A percentile compares a stretch with the other conserved stretches of the same genome.
phyloP scores from a whole-genome alignment of 1,140 invertebrate genomes.

The Triops longicaudatus region DNA sequence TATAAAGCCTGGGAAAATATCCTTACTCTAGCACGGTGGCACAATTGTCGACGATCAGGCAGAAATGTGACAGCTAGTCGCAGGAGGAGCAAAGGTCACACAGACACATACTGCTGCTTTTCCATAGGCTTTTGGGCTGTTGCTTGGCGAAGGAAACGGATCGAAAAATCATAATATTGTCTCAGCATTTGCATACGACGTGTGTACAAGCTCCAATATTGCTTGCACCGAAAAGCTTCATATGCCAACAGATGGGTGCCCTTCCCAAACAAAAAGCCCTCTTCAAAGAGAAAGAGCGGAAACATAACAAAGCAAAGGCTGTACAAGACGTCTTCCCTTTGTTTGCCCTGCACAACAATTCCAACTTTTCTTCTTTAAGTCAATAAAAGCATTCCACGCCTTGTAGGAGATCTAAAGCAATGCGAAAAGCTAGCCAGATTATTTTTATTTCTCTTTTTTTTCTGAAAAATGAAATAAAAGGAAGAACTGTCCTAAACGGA shows the following conservation, averaged over 20 bases:
- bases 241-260: not conserved
- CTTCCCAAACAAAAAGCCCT: no score
- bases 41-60: not conserved
- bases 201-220: not conserved
- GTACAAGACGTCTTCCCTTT: no score
- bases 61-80: not conserved
- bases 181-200: slow-evolving; percentile 11
- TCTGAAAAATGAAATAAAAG: no score
- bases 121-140: not conserved
- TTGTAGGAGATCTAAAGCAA: no score
- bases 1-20: not conserved
- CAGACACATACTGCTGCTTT: not conserved
- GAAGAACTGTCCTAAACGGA: no score
- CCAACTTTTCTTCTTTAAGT: no score
- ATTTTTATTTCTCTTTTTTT: no score
- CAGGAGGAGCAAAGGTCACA: not conserved
- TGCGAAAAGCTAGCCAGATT: no score
- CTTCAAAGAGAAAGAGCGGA: no score
- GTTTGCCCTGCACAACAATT: no score
- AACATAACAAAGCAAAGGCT: no score
- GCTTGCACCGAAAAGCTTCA: not conserved
- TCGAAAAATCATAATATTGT: not conserved
- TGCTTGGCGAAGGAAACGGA: not conserved
- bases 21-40: not conserved
- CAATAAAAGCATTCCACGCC: no score